Evolutionary conservation across 2,888 invertebrate species (phyloP).

Genomic region (Drosophila kanekoi): DNA sequence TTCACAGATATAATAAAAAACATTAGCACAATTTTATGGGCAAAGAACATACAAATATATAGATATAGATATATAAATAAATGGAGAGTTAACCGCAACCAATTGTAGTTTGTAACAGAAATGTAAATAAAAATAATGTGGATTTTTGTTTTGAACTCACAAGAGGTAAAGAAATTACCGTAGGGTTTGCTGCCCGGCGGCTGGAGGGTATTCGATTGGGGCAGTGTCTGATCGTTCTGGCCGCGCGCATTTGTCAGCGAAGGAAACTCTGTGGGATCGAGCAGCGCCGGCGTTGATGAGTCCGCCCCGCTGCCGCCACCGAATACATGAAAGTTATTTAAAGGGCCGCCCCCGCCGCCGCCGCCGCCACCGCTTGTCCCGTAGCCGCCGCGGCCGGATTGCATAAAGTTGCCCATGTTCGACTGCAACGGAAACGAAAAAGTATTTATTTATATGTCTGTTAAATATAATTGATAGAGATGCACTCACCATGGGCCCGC

Average conservation of each 20-base stretch:
- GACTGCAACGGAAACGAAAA: constrained; percentile 83
- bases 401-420: constrained; percentile 88
- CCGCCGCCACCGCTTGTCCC: constrained; percentile 87
- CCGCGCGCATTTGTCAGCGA: constrained; percentile 94
- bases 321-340: constrained; percentile 93
- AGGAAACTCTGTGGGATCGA: constrained; percentile 97
- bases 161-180: constrained; percentile 88
- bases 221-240: constrained; percentile 91
- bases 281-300: constrained; percentile 92
- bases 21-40: constrained; percentile 25
- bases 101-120: constrained; percentile 49
- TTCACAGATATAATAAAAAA: background rate
- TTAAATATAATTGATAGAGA: background rate
- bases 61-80: constrained; percentile 12
- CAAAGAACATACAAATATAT: constrained; percentile 4
- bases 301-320: constrained; percentile 88
- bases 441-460: background rate
- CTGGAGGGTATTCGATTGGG: constrained; percentile 93
- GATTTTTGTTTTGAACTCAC: constrained; percentile 83
- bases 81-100: constrained; percentile 23
- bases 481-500: constrained; percentile 84
- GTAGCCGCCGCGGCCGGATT: constrained; percentile 86
- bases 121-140: constrained; percentile 66
- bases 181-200: constrained; percentile 97
- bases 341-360: constrained; percentile 86